Evolutionary conservation across 2,888 invertebrate genomes (phyloP).

Genomic region (Corbicula japonica): DNA sequence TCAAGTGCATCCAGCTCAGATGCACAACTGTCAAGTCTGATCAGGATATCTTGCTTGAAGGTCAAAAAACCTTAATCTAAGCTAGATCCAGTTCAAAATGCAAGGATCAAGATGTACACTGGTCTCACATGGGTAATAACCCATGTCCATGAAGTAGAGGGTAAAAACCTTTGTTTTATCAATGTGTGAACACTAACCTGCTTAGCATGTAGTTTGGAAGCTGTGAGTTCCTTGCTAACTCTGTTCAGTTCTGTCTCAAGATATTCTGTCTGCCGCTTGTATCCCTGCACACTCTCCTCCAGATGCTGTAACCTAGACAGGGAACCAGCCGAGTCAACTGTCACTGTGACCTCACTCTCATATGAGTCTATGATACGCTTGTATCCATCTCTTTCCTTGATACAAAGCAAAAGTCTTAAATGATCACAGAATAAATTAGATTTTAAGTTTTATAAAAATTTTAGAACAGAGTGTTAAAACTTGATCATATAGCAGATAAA

Average conservation of each 20-base stretch:
- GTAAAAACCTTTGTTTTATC: no score
- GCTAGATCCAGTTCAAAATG: no score
- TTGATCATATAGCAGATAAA: no score
- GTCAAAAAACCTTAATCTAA: no score
- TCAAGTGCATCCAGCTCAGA: no score
- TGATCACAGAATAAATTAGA: background rate
- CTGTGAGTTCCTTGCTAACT: conserved; percentile 42
- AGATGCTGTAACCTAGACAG: conserved; percentile 72
- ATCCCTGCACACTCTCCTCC: conserved; percentile 76
- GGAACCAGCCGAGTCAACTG: conserved; percentile 56
- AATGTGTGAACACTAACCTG: conserved; percentile 56
- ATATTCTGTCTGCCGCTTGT: conserved; percentile 72
- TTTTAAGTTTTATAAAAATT: no score
- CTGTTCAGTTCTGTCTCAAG: conserved; percentile 75
- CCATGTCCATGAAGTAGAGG: no score
- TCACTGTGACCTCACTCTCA: conserved; percentile 82
- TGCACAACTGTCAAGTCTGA: no score
- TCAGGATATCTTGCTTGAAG: no score
- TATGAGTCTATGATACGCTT: conserved; percentile 82
- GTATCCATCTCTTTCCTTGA: conserved; percentile 83
- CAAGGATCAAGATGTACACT: no score
- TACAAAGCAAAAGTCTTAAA: background rate
- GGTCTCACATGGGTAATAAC: no score
- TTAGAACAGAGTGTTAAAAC: no score
- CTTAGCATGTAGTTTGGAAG: conserved; percentile 50